Percentiles rank a stretch among this genome's conserved stretches.
Evolutionary conservation across 2,113 vertebrate genomes (phyloP).

Genomic region (Crypturellus undulatus): DNA sequence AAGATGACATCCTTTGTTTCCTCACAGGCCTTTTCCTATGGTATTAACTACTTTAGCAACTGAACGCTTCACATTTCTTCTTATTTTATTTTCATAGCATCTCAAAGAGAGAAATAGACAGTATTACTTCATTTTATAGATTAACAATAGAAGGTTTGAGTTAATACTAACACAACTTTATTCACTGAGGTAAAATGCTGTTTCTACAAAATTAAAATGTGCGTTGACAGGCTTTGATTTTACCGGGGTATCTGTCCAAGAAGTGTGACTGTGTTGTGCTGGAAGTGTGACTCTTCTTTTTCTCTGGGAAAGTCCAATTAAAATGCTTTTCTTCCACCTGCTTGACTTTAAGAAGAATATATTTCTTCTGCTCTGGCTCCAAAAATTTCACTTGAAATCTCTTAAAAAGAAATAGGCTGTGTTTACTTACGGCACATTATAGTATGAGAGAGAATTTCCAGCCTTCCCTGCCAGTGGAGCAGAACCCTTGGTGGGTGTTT

Average conservation of each 20-base stretch:
- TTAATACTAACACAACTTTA: background rate
- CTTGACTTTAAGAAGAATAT: background rate
- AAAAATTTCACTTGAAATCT: background rate
- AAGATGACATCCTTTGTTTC: background rate
- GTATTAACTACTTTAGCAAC: conserved; percentile 36
- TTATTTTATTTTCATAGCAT: conserved; percentile 6
- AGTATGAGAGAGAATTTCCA: background rate
- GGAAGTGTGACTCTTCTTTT: background rate
- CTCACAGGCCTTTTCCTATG: background rate
- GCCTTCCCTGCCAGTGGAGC: rapidly evolving
- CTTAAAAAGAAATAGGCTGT: background rate
- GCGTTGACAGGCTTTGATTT: background rate
- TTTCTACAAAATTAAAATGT: background rate
- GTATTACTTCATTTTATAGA: background rate
- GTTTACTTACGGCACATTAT: background rate
- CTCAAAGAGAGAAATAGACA: background rate
- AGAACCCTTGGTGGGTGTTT: background rate
- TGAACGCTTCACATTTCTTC: background rate
- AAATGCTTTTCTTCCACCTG: background rate
- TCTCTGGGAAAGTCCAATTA: background rate
- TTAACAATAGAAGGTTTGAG: background rate
- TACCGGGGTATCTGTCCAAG: background rate
- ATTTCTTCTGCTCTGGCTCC: background rate
- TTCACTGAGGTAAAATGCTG: background rate
- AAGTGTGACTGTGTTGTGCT: background rate